Percentiles rank a stretch among this genome's conserved stretches.
Evolutionary conservation across 2,113 vertebrate species (phyloP).

Genomic region (Girardinichthys multiradiatus): DNA sequence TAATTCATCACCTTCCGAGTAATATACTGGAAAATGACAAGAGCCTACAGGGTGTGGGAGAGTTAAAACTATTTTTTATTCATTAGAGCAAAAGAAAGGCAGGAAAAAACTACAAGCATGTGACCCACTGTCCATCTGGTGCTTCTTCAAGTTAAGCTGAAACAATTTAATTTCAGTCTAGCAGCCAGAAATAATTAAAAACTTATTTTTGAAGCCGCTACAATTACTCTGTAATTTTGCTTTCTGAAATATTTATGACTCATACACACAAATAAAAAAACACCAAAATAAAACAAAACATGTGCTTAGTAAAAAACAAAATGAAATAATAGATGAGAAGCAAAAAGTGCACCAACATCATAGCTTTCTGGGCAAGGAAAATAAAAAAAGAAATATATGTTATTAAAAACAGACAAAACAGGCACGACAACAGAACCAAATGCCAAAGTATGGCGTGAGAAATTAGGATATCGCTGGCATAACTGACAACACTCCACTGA

Average conservation of each 20-base stretch:
- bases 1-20: background rate
- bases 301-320: background rate
- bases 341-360: slow-evolving; percentile 19
- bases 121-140: background rate
- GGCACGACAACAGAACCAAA: slow-evolving; percentile 37
- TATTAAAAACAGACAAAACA: slow-evolving; percentile 50
- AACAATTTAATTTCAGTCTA: slow-evolving; percentile 6
- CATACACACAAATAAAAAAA: background rate
- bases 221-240: slow-evolving; percentile 2
- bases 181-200: slow-evolving; percentile 13
- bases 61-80: background rate
- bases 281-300: background rate
- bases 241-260: background rate
- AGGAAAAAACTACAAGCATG: background rate
- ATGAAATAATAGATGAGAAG: slow-evolving; percentile 16
- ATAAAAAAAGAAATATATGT: background rate
- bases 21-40: slow-evolving; percentile 6
- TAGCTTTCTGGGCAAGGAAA: slow-evolving; percentile 3
- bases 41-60: background rate
- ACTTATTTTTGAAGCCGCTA: slow-evolving; percentile 8
- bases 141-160: background rate
- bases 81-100: background rate
- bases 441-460: slow-evolving; percentile 33
- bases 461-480: slow-evolving; percentile 33
- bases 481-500: slow-evolving; percentile 14